Base-by-base conservation (phyloP, 2,888 invertebrate species). In the Eristalis pertinax region DNA sequence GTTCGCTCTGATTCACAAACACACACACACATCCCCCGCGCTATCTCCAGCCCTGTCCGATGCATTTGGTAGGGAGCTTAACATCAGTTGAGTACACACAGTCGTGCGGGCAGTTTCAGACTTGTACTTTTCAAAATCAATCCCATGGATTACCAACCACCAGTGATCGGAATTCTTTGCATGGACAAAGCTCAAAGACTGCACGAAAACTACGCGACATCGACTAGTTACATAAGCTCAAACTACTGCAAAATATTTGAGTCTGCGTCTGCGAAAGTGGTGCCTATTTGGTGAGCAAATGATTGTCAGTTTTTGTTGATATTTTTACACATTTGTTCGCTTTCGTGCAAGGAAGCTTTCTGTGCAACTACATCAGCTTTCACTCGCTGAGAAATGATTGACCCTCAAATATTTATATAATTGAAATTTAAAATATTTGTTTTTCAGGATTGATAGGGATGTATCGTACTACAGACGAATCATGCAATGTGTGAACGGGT, bases 171-270 rank as follows among this genome's bases (percentile, higher is more conserved):
- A n/a, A 93, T 97, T 68, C 92, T 97, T 80, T 93, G 96, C 1
- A 96, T 96, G 91, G 96, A 97, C 92, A 93, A 95, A 76, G 94
- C 95, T 0, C 91, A 92, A 70, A 92, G 93, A 60, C 92, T 96
- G 1, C 92, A 94, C 24, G 89, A 93, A 5, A 92, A 93, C 72
- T 95, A 94, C 91, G 94, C 94, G 0, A 91, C 93, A 8, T 92
- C 94, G 69, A 93, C 94, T 7, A 96, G 96, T 90, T 98, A 96
- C 90, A 96, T 98, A 72, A 96, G 96, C 0, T 96, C 97, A 0
- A 96, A 97, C 0, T 98, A 98, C 91, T 97, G 98, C 0, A 97
- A 98, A 92, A 96, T 95, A 92, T 91, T 98, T 50, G 98, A 98
- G 93, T 94, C 96, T 76, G 95, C 96, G 2, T 98, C 98, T 7